These are phyloP conservation scores for Muscidifurax raptorellus DNA, from an alignment of 1,140 invertebrate species.

Conservation along the genomic window DNA sequence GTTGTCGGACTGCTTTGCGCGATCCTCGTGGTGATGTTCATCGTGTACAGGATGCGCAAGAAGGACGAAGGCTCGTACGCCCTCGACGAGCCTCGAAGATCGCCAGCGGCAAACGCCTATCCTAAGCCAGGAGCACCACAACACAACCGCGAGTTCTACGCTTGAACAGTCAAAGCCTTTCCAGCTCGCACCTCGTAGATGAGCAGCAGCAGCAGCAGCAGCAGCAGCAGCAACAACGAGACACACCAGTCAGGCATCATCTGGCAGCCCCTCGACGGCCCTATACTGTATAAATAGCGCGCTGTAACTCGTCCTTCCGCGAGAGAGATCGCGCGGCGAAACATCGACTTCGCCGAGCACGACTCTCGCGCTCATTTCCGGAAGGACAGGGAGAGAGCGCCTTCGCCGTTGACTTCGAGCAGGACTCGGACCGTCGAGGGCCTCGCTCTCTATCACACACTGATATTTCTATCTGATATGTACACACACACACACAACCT, in stretches of 20 bases:
- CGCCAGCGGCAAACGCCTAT: conserved; percentile 92
- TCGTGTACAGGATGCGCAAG: conserved; percentile 99
- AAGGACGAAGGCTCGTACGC: conserved; percentile 99
- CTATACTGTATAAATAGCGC: background rate
- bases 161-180: conserved; percentile 81
- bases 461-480: background rate
- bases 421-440: conserved; percentile 35
- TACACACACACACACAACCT: background rate
- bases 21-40: conserved; percentile 99
- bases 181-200: conserved; percentile 56
- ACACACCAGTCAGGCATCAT: background rate
- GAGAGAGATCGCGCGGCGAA: background rate
- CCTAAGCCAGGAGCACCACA: conserved; percentile 83
- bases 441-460: background rate
- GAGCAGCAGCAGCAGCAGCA: conserved; percentile 13
- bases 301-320: background rate
- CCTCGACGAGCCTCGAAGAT: conserved; percentile 96
- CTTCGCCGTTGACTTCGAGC: conserved; percentile 37
- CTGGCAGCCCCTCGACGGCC: background rate
- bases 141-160: conserved; percentile 95
- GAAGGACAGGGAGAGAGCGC: background rate
- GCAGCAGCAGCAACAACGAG: background rate
- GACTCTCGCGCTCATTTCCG: background rate
- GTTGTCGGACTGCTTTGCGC: conserved; percentile 97
- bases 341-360: background rate